Conservation (phyloP, 1,140 invertebrate species). For the Pomacea maculata region DNA sequence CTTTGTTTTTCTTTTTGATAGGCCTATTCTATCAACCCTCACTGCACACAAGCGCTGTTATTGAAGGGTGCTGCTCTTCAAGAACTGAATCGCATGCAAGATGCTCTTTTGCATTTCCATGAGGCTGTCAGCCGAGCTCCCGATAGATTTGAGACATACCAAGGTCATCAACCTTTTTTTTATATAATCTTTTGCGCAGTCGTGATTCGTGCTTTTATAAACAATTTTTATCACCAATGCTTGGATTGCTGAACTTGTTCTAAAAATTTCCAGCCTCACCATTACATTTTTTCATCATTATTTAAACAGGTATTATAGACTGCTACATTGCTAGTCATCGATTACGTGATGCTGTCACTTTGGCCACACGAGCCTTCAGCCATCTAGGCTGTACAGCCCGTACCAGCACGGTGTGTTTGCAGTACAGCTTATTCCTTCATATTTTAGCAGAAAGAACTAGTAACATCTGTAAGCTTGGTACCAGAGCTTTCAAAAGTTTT, state of each 20-base stretch:
- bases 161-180: slow-evolving; percentile 56
- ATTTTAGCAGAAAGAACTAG: no score
- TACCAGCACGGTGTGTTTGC: slow-evolving; percentile 73
- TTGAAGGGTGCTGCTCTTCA: slow-evolving; percentile 77
- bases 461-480: neutral
- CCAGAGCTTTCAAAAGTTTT: no score
- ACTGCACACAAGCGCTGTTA: slow-evolving; percentile 75
- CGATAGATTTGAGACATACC: slow-evolving; percentile 74
- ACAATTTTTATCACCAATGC: neutral
- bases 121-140: slow-evolving; percentile 75
- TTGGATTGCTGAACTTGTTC: neutral
- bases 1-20: slow-evolving; percentile 33
- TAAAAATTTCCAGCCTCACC: neutral
- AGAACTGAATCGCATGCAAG: slow-evolving; percentile 77
- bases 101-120: slow-evolving; percentile 77
- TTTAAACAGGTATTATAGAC: slow-evolving; percentile 72
- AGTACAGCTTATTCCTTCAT: neutral
- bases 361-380: slow-evolving; percentile 76
- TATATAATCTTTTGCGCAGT: neutral
- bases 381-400: slow-evolving; percentile 76
- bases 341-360: slow-evolving; percentile 75
- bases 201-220: neutral
- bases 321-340: slow-evolving; percentile 76
- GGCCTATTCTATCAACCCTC: slow-evolving; percentile 66
- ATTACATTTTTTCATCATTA: neutral